Base-by-base conservation (phyloP, 1,140 invertebrate species). In the Ceratosolen fusciceps region DNA sequence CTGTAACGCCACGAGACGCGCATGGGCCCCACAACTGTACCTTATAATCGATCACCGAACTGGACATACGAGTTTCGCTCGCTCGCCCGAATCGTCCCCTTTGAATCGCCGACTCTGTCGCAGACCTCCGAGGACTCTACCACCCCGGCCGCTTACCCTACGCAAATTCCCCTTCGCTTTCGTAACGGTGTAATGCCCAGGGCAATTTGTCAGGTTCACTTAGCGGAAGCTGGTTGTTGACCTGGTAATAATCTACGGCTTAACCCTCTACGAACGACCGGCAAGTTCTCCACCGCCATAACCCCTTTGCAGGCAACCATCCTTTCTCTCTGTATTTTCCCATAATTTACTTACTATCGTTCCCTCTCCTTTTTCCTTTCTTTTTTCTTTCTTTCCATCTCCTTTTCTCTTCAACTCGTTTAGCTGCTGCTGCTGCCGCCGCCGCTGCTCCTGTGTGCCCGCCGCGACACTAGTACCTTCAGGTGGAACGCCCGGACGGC, bases 171-270 rank as follows among this genome's bases (percentile, higher is more conserved):
- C 14, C 19, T 43, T 43, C 39, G 39, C 12, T 43, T 43, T 43
- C 76, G 83, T 73, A 83, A 84, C 86, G 34, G 62, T 29, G 21
- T 60, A 26, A n/a, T 52, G 49, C 65, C 56, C 29, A 70, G 65
- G 1, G 85, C 83, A 79, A 74, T 74, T 80, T 80, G 80, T 74
- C 60, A 60, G 82, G 83, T 83, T 81, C 75, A 78, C 80, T 83
- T 85, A 82, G 62, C 79, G 75, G 80, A 76, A n/a, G n/a, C n/a
- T n/a, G n/a, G 80, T 71, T 67, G 67, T 68, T 75, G 79, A 43
- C 65, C 71, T 70, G 79, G 82, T 85, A 85, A 82, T 56, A 0
- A 29, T 14, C 34, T 26, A 16, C 26, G 26, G 52, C 34, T 71
- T 58, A 77, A 58, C 67, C 65, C 29, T n/a, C 49, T 9, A 52